Base-by-base conservation (phyloP, 2,797 vertebrate genomes). In the Paratrypauchen microcephalus region DNA sequence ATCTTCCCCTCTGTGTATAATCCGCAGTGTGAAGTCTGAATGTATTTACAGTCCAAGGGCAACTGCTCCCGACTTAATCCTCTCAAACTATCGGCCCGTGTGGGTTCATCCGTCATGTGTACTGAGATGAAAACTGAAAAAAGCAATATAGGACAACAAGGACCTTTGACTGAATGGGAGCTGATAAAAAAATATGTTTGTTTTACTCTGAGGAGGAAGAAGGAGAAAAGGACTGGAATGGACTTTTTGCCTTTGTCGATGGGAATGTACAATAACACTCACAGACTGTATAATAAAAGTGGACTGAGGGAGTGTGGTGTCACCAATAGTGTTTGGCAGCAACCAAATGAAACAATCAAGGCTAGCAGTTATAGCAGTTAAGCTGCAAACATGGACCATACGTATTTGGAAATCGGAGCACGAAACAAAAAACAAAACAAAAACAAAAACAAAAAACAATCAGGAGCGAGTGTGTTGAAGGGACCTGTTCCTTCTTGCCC, bases 1-100 rank as follows among this genome's bases (percentile, higher is more conserved):
- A 73, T 52, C 30, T 1, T 70, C 68, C 18, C 47, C 12, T 9
- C 16, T 48, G 67, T 69, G 67, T 68, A 66, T 76, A 69, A 83
- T 67, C 59, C 45, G 62, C 18, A 8, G 28, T 15, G 63, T 55
- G 54, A 66, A 69, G 41, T 26, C 47, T 48, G 72, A 68, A 69
- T 68, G 39, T 21, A 15, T 50, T n/a, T 70, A 21, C 12, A 41
- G 50, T 70, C 26, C 47, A 70, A 30, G 65, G 56, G 59, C 71
- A 47, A 6, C n/a, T 26, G 16, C 62, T 62, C 3, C 3, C 57
- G 60, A 67, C 24, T 6, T 41, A 65, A 70, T 61, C 64, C 54
- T 56, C 56, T 68, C 60, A 62, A 55, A 61, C 62, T 45, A 59
- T 52, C 47, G 47, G 36, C 64, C 30, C 41, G 1, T 18, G 56